Evolutionary conservation across 2,888 invertebrate genomes (phyloP).

Genomic region (Aplocera efformata): DNA sequence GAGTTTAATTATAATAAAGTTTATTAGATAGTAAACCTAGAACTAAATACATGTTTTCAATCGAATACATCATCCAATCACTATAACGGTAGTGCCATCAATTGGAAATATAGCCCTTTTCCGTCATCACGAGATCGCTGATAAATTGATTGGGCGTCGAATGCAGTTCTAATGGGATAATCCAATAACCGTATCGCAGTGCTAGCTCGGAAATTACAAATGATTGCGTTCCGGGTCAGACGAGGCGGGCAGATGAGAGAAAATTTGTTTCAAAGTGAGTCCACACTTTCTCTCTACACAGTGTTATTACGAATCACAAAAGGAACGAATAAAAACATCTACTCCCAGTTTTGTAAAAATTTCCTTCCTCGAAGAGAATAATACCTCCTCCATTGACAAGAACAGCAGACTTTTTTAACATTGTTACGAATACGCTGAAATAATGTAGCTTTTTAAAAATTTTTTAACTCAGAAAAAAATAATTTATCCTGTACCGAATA

Average conservation of each 20-base stretch:
- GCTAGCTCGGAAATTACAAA: slow-evolving; percentile 66
- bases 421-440: too few relatives aligned
- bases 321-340: too few relatives aligned
- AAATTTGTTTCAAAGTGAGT: slow-evolving; percentile 21
- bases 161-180: slow-evolving; percentile 30
- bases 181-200: slow-evolving; percentile 39
- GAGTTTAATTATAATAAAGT: too few relatives aligned
- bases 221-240: slow-evolving; percentile 54
- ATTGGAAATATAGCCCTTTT: slow-evolving; percentile 14
- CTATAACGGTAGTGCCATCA: neutral
- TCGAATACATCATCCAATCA: slow-evolving; percentile 10
- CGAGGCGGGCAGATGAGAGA: slow-evolving; percentile 38
- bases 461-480: too few relatives aligned
- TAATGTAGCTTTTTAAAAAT: too few relatives aligned
- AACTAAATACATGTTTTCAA: neutral
- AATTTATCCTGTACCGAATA: too few relatives aligned
- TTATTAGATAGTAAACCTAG: neutral
- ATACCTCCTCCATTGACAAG: too few relatives aligned
- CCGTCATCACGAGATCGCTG: slow-evolving; percentile 20
- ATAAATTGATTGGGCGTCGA: slow-evolving; percentile 29
- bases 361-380: too few relatives aligned
- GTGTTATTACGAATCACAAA: too few relatives aligned
- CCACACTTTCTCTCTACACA: too few relatives aligned
- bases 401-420: too few relatives aligned
- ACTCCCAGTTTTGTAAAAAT: too few relatives aligned